Percentiles rank a stretch among this genome's conserved stretches.
Evolutionary conservation across 2,113 vertebrate genomes (phyloP).

Genomic region (Hemichromis elongatus): DNA sequence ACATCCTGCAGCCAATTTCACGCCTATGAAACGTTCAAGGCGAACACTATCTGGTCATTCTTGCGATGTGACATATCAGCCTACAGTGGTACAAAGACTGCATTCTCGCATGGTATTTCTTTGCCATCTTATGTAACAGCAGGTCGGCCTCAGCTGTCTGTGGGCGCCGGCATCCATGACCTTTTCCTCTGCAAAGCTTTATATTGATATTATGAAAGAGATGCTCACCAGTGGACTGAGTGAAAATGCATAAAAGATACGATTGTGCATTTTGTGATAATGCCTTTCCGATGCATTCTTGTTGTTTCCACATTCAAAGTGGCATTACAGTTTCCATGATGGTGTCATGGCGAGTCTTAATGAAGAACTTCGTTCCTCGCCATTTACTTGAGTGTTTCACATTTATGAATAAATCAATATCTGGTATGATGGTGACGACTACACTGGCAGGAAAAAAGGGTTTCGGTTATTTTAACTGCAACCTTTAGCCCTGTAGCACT

Average conservation of each 20-base stretch:
- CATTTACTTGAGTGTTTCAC: neutral
- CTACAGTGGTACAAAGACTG: constrained; percentile 48
- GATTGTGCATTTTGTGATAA: constrained; percentile 8
- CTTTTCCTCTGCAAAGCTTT: constrained; percentile 31
- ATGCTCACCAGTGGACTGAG: constrained; percentile 12
- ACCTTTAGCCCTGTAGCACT: neutral
- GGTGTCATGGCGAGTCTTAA: neutral
- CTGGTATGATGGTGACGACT: neutral
- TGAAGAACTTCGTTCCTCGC: neutral
- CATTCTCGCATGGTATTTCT: constrained; percentile 42
- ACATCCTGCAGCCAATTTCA: constrained; percentile 31
- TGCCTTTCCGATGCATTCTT: neutral
- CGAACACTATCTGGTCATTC: neutral
- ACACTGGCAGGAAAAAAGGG: neutral
- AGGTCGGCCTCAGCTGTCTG: constrained; percentile 37
- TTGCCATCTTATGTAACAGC: constrained; percentile 35
- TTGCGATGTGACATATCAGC: constrained; percentile 6
- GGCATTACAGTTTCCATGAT: neutral
- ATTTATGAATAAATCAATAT: neutral
- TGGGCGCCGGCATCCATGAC: constrained; percentile 40
- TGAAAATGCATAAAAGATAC: constrained; percentile 1
- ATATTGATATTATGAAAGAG: constrained; percentile 37
- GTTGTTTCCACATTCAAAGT: neutral
- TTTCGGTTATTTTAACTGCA: neutral
- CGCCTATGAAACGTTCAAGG: neutral